phyloP scores from a whole-genome alignment of 2,797 vertebrate genomes.

The Peromyscus eremicus region DNA sequence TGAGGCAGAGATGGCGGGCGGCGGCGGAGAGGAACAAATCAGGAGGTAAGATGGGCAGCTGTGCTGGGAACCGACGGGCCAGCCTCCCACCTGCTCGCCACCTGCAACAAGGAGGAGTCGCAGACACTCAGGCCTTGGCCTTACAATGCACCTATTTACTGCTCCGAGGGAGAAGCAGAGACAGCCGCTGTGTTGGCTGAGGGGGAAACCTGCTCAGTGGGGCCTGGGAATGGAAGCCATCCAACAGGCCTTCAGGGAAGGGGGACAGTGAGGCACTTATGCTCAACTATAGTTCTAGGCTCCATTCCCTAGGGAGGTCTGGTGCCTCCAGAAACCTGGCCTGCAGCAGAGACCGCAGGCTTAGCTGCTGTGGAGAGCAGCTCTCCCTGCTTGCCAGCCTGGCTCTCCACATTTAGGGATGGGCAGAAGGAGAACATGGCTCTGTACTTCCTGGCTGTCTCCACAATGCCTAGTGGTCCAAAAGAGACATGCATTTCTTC shows the following conservation, averaged over 20 bases:
- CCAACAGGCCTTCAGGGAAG: slow-evolving; percentile 59
- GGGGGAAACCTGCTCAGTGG: slow-evolving; percentile 44
- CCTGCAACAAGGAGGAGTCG: slow-evolving; percentile 62
- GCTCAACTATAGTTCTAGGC: slow-evolving; percentile 76
- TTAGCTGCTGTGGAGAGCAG: slow-evolving; percentile 46
- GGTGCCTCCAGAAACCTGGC: slow-evolving; percentile 67
- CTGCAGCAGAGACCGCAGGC: slow-evolving; percentile 75
- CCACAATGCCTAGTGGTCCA: slow-evolving; percentile 57
- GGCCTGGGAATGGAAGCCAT: slow-evolving; percentile 65
- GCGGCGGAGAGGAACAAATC: not conserved
- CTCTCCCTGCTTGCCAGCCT: not conserved
- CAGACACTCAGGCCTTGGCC: not conserved
- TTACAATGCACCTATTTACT: slow-evolving; percentile 69
- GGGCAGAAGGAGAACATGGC: slow-evolving; percentile 58
- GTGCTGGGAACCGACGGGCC: not conserved
- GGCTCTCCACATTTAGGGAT: slow-evolving; percentile 71
- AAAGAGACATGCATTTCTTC: slow-evolving; percentile 70
- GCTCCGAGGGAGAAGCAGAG: slow-evolving; percentile 53
- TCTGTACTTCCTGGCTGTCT: slow-evolving; percentile 72
- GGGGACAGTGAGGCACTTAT: slow-evolving; percentile 78
- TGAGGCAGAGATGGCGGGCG: not conserved
- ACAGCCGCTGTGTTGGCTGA: slow-evolving; percentile 71
- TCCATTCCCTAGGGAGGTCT: slow-evolving; percentile 77
- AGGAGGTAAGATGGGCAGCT: not conserved
- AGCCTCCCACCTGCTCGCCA: slow-evolving; percentile 52